Evolutionary conservation across 2,888 invertebrate species (phyloP), one percentile per base, ranked within the genome.

Genomic region (Temnothorax ravouxi): DNA sequence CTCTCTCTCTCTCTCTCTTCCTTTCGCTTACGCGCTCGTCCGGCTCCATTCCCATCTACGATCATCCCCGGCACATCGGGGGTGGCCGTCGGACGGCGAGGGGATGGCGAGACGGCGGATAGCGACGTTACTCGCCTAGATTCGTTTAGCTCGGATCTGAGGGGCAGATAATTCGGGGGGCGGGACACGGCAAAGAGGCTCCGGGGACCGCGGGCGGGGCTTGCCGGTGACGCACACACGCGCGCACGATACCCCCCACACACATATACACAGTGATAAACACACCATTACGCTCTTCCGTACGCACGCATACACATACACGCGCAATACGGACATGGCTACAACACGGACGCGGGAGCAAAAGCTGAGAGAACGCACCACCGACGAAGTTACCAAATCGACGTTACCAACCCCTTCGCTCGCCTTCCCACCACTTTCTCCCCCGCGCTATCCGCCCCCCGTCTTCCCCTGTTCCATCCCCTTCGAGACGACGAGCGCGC

Each of bases 161-260:
- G 91, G 92, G 90, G 92, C 89, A 92, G 91, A 91, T 92, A 90
- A 91, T 89, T 86, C 84, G 89, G 88, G 77, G 90, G 93, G 93
- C 93, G 93, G 92, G 85, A 83, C 90, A 84, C 81, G 84, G 82
- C 84, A 87, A 88, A 79, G 79, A 90, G 90, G 87, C 89, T 85
- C 34, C 87, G 82, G 88, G 88, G 91, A 89, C 85, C 86, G 88
- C 88, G 87, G 91, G 93, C 93, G 93, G 93, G 89, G 93, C 93
- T 91, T 93, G 71, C 89, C 86, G 88, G 86, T 89, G 90, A 90
- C 88, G 87, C 87, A 87, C 88, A 88, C 89, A 64, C 74, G 64
- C 71, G 50, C 84, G 8, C 38, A 13, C 80, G 74, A 59, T 59
- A 44, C 80, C 59, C 59, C 50, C 34, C 25, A 11, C 34, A 34